Evolutionary conservation across 2,797 vertebrate genomes (phyloP).

Genomic region (Eospalax fontanierii): DNA sequence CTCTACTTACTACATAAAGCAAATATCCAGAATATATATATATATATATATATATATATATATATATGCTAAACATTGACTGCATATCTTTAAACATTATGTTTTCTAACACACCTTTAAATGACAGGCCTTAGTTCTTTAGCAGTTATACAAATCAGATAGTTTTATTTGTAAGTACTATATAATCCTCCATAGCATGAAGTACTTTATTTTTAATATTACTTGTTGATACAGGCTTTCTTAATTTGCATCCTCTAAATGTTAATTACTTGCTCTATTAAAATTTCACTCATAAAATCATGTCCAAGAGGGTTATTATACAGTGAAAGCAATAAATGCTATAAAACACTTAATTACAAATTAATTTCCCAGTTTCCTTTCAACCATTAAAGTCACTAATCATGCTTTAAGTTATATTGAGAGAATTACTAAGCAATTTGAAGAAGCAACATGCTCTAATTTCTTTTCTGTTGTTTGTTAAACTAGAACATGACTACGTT

Average conservation of each 20-base stretch:
- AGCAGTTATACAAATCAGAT: background rate
- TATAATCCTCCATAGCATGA: background rate
- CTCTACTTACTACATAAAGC: background rate
- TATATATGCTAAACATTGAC: background rate
- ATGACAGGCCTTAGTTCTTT: slow-evolving; percentile 3
- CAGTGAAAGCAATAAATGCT: slow-evolving; percentile 58
- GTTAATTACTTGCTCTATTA: slow-evolving; percentile 72
- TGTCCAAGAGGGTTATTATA: slow-evolving; percentile 41
- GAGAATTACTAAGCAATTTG: slow-evolving; percentile 28
- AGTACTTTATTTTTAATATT: slow-evolving; percentile 63
- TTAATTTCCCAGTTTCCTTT: slow-evolving; percentile 59
- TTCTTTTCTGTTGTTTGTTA: slow-evolving; percentile 20
- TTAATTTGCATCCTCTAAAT: slow-evolving; percentile 69
- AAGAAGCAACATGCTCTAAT: slow-evolving; percentile 16
- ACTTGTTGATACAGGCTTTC: slow-evolving; percentile 45
- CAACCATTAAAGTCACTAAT: slow-evolving; percentile 53
- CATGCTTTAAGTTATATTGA: slow-evolving; percentile 15
- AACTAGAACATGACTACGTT: background rate
- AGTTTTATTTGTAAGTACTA: slow-evolving; percentile 63
- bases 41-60: background rate
- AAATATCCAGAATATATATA: background rate
- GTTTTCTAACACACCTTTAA: background rate
- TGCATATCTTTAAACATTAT: background rate
- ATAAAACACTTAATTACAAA: slow-evolving; percentile 67
- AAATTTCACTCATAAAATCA: slow-evolving; percentile 73